These are phyloP conservation scores for Onychomys arenicola DNA, from an alignment of 2,797 vertebrate genomes.

Conservation along the genomic window DNA sequence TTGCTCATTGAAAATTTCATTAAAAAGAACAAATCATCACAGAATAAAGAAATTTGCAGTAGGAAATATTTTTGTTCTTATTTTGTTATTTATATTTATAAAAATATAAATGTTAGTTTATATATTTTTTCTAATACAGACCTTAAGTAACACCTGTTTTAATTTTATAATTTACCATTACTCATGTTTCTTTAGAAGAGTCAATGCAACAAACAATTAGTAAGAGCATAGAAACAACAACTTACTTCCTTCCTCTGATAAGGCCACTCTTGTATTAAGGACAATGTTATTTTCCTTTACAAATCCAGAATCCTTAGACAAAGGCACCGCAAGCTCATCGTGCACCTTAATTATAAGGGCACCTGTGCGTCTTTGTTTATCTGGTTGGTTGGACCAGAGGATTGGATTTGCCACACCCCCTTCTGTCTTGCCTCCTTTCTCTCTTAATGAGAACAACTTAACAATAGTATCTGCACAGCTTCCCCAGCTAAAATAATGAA, in stretches of 20 bases:
- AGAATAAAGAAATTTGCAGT: background rate
- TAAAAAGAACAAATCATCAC: constrained; percentile 47
- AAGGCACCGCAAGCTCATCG: constrained; percentile 73
- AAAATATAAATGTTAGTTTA: constrained; percentile 44
- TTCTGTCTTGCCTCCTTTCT: constrained; percentile 82
- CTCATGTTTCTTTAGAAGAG: constrained; percentile 23
- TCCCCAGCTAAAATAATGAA: constrained; percentile 70
- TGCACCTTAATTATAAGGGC: constrained; percentile 73
- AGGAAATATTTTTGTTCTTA: background rate
- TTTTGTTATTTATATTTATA: too few species aligned
- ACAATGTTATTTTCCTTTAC: constrained; percentile 74
- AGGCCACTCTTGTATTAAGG: constrained; percentile 75
- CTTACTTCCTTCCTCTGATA: constrained; percentile 86
- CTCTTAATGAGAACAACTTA: constrained; percentile 79
- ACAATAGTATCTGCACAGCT: constrained; percentile 63
- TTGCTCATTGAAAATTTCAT: constrained; percentile 55
- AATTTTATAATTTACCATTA: constrained; percentile 63
- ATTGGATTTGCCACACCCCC: constrained; percentile 83
- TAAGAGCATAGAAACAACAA: constrained; percentile 76
- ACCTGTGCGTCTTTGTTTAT: constrained; percentile 86
- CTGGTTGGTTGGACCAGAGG: constrained; percentile 81
- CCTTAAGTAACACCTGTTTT: constrained; percentile 53
- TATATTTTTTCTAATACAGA: constrained; percentile 58
- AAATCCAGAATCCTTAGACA: constrained; percentile 80
- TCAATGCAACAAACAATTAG: constrained; percentile 78